Conservation (phyloP, 2,797 vertebrate species). For the Epinephelus malabaricus region DNA sequence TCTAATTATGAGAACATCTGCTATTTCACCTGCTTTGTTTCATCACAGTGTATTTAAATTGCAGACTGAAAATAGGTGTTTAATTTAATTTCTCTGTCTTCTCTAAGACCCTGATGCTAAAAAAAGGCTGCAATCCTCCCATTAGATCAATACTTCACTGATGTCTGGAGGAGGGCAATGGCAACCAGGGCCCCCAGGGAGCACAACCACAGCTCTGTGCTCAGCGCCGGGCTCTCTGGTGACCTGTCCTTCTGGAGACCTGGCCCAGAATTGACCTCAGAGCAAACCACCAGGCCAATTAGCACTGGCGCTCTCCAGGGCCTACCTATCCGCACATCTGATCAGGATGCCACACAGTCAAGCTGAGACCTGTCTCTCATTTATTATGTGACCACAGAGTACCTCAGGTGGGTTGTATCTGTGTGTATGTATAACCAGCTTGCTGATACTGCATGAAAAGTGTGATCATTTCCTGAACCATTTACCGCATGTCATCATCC, state of each 20-base stretch:
- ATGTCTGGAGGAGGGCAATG: slow-evolving; percentile 58
- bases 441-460: slow-evolving; percentile 11
- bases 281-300: slow-evolving; percentile 77
- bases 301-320: slow-evolving; percentile 58
- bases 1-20: background rate
- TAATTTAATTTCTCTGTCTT: slow-evolving; percentile 3
- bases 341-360: slow-evolving; percentile 60
- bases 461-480: background rate
- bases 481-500: background rate
- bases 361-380: slow-evolving; percentile 32
- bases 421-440: background rate
- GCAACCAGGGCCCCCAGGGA: slow-evolving; percentile 50
- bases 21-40: background rate
- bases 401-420: slow-evolving; percentile 12
- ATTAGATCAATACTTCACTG: slow-evolving; percentile 62
- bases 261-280: slow-evolving; percentile 70
- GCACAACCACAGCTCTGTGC: slow-evolving; percentile 38
- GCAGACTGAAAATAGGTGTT: background rate
- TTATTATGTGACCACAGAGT: slow-evolving; percentile 32
- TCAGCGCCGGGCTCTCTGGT: slow-evolving; percentile 48
- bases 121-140: slow-evolving; percentile 21
- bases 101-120: slow-evolving; percentile 13
- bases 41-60: slow-evolving; percentile 18
- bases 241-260: slow-evolving; percentile 50
- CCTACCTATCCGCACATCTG: slow-evolving; percentile 56